phyloP scores from a whole-genome alignment of 2,888 invertebrate species.

The Drosophila ezoana region DNA sequence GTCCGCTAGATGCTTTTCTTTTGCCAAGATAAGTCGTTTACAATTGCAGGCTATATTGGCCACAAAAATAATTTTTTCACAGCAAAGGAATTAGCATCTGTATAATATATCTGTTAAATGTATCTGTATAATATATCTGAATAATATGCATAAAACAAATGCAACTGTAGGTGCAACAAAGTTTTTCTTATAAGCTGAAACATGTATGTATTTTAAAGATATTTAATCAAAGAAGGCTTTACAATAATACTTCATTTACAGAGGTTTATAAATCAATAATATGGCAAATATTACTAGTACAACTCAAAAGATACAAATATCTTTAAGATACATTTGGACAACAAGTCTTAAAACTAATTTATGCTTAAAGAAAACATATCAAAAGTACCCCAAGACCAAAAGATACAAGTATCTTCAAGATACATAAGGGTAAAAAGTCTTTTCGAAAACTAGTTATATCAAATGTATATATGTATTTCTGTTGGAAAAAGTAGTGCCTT shows the following conservation, averaged over 20 bases:
- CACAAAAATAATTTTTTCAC: not conserved
- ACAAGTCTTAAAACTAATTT: no score
- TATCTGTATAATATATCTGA: not conserved
- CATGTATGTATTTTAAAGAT: no score
- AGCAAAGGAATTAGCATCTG: not conserved
- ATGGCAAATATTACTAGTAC: no score
- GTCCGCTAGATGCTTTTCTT: conserved; percentile 4
- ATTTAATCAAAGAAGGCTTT: no score
- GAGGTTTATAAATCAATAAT: no score
- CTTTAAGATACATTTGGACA: conserved; percentile 2
- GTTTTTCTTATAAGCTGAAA: no score
- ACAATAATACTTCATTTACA: no score
- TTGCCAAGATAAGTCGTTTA: not conserved
- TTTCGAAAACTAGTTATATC: not conserved
- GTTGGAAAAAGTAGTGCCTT: not conserved
- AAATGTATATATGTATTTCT: not conserved
- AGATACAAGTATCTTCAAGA: not conserved
- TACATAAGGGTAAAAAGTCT: not conserved
- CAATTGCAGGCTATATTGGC: not conserved
- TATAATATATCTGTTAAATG: not conserved
- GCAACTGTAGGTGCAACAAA: no score
- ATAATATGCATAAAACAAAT: not conserved
- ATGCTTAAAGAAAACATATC: no score
- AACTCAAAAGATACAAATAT: not conserved
- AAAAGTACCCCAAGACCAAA: no score